Conservation (phyloP, 2,113 vertebrate genomes). For the Paraplagusia blochii region DNA sequence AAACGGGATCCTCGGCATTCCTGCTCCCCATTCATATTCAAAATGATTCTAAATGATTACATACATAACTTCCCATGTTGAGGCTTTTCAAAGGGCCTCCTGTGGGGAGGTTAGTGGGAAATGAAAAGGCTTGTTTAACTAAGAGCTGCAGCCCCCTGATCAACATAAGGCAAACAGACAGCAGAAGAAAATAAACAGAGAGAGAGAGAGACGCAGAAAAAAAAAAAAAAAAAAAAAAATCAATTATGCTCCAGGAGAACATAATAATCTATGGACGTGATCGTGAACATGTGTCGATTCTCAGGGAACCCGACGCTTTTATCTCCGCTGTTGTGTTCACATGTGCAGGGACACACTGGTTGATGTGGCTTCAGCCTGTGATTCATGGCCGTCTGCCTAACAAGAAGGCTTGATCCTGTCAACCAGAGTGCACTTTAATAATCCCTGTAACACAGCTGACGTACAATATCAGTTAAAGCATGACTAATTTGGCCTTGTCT, state of each 20-base stretch:
- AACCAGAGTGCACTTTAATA: conserved; percentile 52
- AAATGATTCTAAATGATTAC: conserved; percentile 62
- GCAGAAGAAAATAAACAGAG: conserved; percentile 12
- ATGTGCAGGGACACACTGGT: background rate
- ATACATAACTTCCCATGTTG: conserved; percentile 56
- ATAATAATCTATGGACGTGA: background rate
- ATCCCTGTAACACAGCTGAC: conserved; percentile 44
- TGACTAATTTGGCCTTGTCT: conserved; percentile 56
- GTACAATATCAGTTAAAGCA: conserved; percentile 50
- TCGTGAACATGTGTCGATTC: background rate
- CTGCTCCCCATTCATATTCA: conserved; percentile 61
- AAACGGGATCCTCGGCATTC: conserved; percentile 66
- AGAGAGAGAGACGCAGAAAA: background rate
- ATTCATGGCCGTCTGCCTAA: conserved; percentile 42
- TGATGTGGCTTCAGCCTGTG: conserved; percentile 37
- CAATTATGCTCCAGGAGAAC: background rate
- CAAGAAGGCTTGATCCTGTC: conserved; percentile 48
- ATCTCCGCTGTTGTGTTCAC: conserved; percentile 3
- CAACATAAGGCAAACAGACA: conserved; percentile 20
- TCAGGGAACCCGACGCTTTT: conserved; percentile 1
- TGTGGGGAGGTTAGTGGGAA: conserved; percentile 26
- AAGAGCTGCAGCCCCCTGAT: conserved; percentile 27
- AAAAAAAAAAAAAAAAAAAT: conserved; percentile 1
- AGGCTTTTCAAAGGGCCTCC: conserved; percentile 44
- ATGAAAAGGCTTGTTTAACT: conserved; percentile 32